Evolutionary conservation across 2,797 vertebrate species (phyloP), one percentile per base, ranked within the genome.

Genomic region (Clarias pachynema): DNA sequence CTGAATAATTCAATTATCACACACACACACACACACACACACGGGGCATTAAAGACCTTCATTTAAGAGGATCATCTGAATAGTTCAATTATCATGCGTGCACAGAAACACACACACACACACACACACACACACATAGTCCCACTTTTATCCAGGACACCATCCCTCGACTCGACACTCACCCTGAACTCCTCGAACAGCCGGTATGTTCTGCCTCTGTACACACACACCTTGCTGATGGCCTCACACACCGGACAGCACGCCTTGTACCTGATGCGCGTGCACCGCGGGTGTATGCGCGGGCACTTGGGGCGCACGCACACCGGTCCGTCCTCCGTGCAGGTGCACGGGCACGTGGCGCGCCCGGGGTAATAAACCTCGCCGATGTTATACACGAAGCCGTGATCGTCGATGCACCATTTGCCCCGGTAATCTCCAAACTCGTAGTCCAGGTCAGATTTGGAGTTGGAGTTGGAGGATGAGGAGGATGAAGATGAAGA

Each of bases 161-260:
- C 6, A 70, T 4, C 20, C 68, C 34, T 70, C 69, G 3, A 3
- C 49, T 53, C 15, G 57, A 7, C 12, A 24, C 89, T 95, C 92
- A 96, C 95, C 95, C 91, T 93, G 90, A 96, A 96, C 89, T 96
- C 95, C 89, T 96, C 94, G 1, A 95, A 90, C 2, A 93, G 84
- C 53, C 92, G 91, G 92, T 95, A 96, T 12, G 91, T 95, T 60
- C 78, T 93, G 0, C 95, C 95, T 12, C 91, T 89, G 90, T 95
- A 94, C 60, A 95, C 89, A 53, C 95, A 96, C 20, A 94, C 92
- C 74, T 94, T 88, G 86, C 94, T 92, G 87, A 96, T 65, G 0
- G 95, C 93, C 88, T 95, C 93, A 78, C 95, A 96, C 85, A 95
- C 94, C 14, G 95, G 94, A 26, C 95, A 96, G 90, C 95, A 96